phyloP scores from a whole-genome alignment of 2,113 vertebrate species.

The Strix aluco region DNA sequence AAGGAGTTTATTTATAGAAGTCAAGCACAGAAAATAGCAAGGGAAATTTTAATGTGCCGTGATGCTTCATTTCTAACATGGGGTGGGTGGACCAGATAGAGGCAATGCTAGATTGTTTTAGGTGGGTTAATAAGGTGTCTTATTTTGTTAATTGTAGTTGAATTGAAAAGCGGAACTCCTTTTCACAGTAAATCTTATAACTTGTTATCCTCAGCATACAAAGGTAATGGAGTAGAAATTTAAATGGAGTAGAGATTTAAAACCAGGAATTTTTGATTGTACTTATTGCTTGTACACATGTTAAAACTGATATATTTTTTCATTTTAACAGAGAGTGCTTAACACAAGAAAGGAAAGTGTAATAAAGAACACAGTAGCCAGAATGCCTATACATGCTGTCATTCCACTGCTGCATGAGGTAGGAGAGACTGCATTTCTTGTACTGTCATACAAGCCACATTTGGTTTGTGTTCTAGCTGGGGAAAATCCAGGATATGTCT shows the following conservation, averaged over 20 bases:
- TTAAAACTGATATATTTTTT: neutral
- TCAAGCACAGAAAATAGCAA: neutral
- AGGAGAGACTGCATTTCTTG: slow-evolving; percentile 6
- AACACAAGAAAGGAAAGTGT: slow-evolving; percentile 85
- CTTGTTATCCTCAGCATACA: fast-evolving
- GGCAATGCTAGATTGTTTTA: neutral
- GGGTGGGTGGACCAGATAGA: neutral
- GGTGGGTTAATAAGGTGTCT: neutral
- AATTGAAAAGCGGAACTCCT: neutral
- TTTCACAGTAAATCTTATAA: neutral
- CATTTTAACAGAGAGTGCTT: slow-evolving; percentile 88
- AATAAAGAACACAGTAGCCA: slow-evolving; percentile 92
- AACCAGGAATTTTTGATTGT: neutral
- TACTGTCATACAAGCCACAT: neutral
- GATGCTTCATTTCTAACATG: neutral
- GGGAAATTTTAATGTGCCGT: neutral
- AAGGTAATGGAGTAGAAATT: neutral
- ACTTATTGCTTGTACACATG: neutral
- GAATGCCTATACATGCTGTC: slow-evolving; percentile 88
- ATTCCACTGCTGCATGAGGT: slow-evolving; percentile 93
- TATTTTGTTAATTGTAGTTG: neutral
- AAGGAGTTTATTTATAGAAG: neutral
- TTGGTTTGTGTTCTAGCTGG: neutral
- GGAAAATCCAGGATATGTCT: neutral
- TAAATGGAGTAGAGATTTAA: neutral